Evolutionary conservation across 2,113 vertebrate genomes (phyloP).

Genomic region (Mixornis gularis): DNA sequence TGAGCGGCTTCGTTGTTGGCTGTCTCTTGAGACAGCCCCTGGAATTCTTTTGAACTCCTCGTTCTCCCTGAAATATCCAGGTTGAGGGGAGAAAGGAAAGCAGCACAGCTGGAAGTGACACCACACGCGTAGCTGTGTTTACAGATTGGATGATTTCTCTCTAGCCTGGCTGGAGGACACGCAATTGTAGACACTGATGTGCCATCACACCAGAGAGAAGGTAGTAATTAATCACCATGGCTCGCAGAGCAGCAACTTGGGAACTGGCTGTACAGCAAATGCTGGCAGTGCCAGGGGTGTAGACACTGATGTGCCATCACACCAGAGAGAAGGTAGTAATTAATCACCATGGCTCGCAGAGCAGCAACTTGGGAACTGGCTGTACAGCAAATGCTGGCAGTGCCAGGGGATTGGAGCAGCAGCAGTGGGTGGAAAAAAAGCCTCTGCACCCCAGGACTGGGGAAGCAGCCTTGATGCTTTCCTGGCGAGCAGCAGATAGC

Average conservation of each 20-base stretch:
- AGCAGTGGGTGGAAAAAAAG: not conserved
- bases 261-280: not conserved
- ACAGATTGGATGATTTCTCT: not conserved
- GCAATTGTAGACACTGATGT: conserved; percentile 3
- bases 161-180: not conserved
- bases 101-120: not conserved
- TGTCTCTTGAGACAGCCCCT: not conserved
- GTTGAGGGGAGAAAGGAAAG: not conserved
- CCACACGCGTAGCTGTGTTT: not conserved
- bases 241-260: not conserved
- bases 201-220: conserved; percentile 6
- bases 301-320: conserved; percentile 19
- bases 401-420: not conserved
- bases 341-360: not conserved
- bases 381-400: not conserved
- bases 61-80: not conserved
- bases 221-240: conserved; percentile 6
- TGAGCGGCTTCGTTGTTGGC: not conserved
- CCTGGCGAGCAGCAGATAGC: not conserved
- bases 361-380: not conserved
- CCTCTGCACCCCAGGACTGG: not conserved
- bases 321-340: conserved; percentile 18
- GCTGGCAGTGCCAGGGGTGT: conserved; percentile 1
- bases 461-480: not conserved
- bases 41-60: not conserved